phyloP scores from a whole-genome alignment of 1,140 invertebrate genomes.

The Euglossa dilemma region DNA sequence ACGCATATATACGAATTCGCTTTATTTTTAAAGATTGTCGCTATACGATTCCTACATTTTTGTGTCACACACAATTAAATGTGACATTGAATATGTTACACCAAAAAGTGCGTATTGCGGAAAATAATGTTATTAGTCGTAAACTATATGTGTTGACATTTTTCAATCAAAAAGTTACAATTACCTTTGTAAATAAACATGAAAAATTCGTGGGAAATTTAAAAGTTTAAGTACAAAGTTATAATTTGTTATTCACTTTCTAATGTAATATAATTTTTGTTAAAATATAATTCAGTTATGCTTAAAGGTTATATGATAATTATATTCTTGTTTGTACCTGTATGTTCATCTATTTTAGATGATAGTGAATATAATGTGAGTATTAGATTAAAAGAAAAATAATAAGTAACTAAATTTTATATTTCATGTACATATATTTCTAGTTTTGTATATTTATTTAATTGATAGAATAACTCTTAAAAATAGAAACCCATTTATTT shows the following conservation, averaged over 20 bases:
- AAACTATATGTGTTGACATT: neutral
- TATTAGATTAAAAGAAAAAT: neutral
- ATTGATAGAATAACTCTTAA: neutral
- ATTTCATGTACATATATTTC: neutral
- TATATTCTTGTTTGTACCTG: neutral
- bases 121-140: neutral
- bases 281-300: conserved; percentile 2
- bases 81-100: neutral
- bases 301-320: conserved; percentile 17
- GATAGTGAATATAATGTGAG: neutral
- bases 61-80: neutral
- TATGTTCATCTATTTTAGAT: neutral
- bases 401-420: neutral
- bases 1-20: neutral
- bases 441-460: neutral
- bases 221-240: neutral
- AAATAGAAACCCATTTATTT: neutral
- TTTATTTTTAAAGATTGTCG: conserved; percentile 3
- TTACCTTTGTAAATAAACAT: neutral
- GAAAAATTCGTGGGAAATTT: neutral
- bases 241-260: neutral
- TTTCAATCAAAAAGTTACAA: neutral
- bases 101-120: neutral
- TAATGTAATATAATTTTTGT: neutral
- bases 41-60: neutral